Base-by-base conservation (phyloP, 2,888 invertebrate species). In the Xylophagus ater region DNA sequence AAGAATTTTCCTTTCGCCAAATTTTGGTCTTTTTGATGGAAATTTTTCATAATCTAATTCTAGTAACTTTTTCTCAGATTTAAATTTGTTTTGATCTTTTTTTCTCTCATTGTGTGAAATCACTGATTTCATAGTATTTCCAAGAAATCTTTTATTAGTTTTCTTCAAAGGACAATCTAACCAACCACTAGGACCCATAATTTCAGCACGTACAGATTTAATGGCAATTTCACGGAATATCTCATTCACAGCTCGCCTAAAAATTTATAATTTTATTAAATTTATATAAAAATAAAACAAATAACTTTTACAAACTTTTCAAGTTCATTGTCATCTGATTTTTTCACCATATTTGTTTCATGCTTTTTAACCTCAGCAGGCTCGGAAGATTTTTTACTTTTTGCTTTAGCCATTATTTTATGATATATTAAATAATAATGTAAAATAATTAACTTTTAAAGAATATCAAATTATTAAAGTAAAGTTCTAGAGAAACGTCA, bases 131-230 rank as follows among this genome's bases (percentile, higher is more conserved):
- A 71, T 51, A 2, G 70, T 71, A 44, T 70, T 70, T 21, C 64
- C 67, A 31, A 71, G 59, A 49, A 73, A 73, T 28, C 67, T 62
- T 54, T 72, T 72, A 47, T 72, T 72, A 1, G 72, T 66, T 56
- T 66, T 68, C 36, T 61, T 65, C 44, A 67, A 60, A 1, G 68
- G 62, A 34, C 61, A 60, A 56, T 68, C 71, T 40, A 71, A 66
- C 75, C 75, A 76, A 48, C 74, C 76, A 2, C 71, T 66, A 7
- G 75, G 71, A 21, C 76, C 76, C 41, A 71, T 65, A 42, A 71
- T 65, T 60, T 72, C 71, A 23, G 74, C 73, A 59, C 74, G 64
- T 30, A 71, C 71, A 33, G 72, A 72, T 37, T 72, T 73, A 55
- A 71, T 69, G 26, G 71, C 69, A 9, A 75, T 72, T 58, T 76